Base-by-base conservation (phyloP, 2,797 vertebrate genomes). In the Microctenopoma lineatum region DNA sequence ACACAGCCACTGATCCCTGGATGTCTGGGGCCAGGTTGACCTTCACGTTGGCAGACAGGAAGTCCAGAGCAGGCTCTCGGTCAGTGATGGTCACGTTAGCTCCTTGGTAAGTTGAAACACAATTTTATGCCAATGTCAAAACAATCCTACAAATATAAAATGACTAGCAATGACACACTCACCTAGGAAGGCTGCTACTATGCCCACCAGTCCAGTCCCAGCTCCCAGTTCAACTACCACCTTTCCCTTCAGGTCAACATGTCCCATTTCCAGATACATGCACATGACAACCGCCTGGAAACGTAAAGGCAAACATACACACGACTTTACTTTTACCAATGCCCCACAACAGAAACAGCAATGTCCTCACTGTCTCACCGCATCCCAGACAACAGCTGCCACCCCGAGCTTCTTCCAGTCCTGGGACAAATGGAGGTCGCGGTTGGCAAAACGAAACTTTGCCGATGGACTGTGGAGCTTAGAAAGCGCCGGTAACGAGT, bases 331-430 rank as follows among this genome's bases (percentile, higher is more conserved):
- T 38, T 4, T 38, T 0, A 38, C 15, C 4, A 41, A 41, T 5
- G 1, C 5, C 4, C 1, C 13, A 41, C 12, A 15, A 41, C 3
- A 41, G 39, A 15, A 41, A 41, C 13, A 41, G 39, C 4, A 1
- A 26, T 9, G 13, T 0, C 9, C 0, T 7, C 18, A 65, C 96
- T 21, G 9, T 11, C 45, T 84, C 78, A 99, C 97, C 41, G 98
- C 97, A 7, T 98, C 98, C 97, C 97, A 99, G 3, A 98, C 97
- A 16, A 98, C 97, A 0, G 97, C 98, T 0, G 97, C 96, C 0
- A 97, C 97, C 0, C 98, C 98, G 5, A 95, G 93, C 18, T 91
- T 90, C 21, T 84, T 94, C 98, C 97, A 99, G 89, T 98, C 95
- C 92, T 99, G 98, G 1, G 84, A 73, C 1, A 99, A 89, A 7